phyloP scores from a whole-genome alignment of 2,113 vertebrate genomes.

The Scartelaos histophorus region DNA sequence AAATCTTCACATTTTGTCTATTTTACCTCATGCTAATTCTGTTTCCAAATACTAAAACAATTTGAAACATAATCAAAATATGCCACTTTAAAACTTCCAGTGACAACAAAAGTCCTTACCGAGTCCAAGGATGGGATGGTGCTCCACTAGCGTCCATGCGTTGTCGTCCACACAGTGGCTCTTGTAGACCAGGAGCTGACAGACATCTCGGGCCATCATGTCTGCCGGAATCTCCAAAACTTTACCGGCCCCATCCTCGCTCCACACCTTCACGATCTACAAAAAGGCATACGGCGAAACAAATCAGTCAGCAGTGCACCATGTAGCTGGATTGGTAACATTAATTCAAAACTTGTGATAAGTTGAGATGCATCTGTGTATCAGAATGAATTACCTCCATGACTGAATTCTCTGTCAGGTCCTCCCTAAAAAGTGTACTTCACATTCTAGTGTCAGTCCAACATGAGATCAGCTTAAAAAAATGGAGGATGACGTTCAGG shows the following conservation, averaged over 20 bases:
- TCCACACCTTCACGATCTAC: conserved; percentile 95
- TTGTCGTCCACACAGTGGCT: conserved; percentile 97
- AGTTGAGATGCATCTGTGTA: conserved; percentile 6
- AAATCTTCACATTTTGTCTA: too few relatives aligned
- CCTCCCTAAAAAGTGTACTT: conserved; percentile 41
- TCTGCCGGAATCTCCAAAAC: conserved; percentile 94
- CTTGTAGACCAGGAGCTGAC: conserved; percentile 96
- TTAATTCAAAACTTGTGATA: not conserved
- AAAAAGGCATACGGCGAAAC: conserved; percentile 44
- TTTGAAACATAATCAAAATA: not conserved
- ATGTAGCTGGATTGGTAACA: conserved; percentile 7
- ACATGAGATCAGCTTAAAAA: conserved; percentile 33
- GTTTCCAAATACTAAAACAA: not conserved
- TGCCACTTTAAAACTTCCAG: not conserved
- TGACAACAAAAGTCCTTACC: conserved; percentile 70
- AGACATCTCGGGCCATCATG: conserved; percentile 95
- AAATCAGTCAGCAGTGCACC: not conserved
- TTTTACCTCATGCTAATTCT: too few relatives aligned
- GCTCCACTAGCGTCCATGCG: conserved; percentile 95
- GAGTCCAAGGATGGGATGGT: conserved; percentile 92
- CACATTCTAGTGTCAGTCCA: conserved; percentile 39
- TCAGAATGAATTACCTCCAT: conserved; percentile 63
- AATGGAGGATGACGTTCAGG: conserved; percentile 48
- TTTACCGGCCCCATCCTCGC: conserved; percentile 95
- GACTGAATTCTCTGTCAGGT: conserved; percentile 43